Base-by-base conservation (phyloP, 2,113 vertebrate genomes). In the Dermatemys mawii region DNA sequence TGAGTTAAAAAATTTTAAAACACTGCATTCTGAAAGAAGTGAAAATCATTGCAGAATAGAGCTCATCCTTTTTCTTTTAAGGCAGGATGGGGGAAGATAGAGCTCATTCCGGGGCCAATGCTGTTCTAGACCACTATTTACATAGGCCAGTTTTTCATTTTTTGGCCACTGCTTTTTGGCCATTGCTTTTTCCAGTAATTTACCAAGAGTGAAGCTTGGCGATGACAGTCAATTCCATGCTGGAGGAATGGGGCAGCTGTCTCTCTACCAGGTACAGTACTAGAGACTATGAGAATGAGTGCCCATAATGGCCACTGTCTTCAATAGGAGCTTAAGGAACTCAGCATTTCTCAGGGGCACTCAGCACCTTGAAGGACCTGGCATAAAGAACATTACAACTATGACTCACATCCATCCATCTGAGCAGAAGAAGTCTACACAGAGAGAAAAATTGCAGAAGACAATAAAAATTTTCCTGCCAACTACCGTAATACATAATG, bases 251-350 rank as follows among this genome's bases (percentile, higher is more conserved):
- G 0, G 48, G 8, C 50, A 67, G 48, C 3, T 22, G 46, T 82
- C 53, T n/a, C 1, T 0, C 0, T 12, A 29, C 46, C 14, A 19
- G 3, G 38, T 41, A 38, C 21, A 24, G 9, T 17, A 24, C 22
- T 14, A 57, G 32, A 35, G 70, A 9, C 5, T 86, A 67, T 21
- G 35, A 17, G 35, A 19, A 38, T 67, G 35, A 67, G 63, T 67
- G 63, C 19, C 4, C 35, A 17, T 67, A 67, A 67, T 38, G 35
- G 35, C 63, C 48, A 9, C 8, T 27, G 6, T 13, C 27, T 10
- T 29, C 86, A 57, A 11, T 12, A 48, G 24, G 27, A 86, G 46
- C 35, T 73, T 11, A 91, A 67, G 48, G 44, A 24, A 5, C 2
- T 75, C 32, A 7, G 32, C 63, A 13, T 91, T 86, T 84, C 44